Evolutionary conservation across 1,140 invertebrate genomes (phyloP).

Genomic region (Halyomorpha halys): DNA sequence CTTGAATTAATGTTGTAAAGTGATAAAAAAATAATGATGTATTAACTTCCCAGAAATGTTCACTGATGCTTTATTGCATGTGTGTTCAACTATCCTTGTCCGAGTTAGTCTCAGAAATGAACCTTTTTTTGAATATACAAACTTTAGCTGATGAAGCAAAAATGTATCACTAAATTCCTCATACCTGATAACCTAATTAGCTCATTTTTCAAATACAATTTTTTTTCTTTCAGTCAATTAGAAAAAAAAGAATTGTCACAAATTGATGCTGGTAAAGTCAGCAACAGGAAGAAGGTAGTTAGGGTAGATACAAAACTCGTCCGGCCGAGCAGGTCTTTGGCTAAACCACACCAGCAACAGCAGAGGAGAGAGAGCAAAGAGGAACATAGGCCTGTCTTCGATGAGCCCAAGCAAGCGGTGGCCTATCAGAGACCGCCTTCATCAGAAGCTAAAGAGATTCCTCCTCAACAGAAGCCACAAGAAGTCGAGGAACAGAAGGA

Average conservation of each 20-base stretch:
- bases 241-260: conserved; percentile 65
- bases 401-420: background rate
- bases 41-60: no score
- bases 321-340: conserved; percentile 17
- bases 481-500: background rate
- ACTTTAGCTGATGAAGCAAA: no score
- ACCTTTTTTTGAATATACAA: no score
- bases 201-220: no score
- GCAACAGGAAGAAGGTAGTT: conserved; percentile 29
- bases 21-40: no score
- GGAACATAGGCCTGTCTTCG: background rate
- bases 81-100: no score
- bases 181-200: no score
- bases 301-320: conserved; percentile 26
- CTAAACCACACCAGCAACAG: conserved; percentile 1
- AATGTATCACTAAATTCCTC: no score
- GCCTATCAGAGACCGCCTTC: background rate
- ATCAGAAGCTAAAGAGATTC: conserved; percentile 2
- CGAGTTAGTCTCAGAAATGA: no score
- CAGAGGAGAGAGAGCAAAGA: background rate
- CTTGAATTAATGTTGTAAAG: no score
- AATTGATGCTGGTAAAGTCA: conserved; percentile 38
- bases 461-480: background rate
- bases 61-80: no score
- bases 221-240: conserved; percentile 5